Percentiles rank a stretch among this genome's conserved stretches.
Conservation (phyloP, 2,888 invertebrate genomes). For the Drosophila limbata region DNA sequence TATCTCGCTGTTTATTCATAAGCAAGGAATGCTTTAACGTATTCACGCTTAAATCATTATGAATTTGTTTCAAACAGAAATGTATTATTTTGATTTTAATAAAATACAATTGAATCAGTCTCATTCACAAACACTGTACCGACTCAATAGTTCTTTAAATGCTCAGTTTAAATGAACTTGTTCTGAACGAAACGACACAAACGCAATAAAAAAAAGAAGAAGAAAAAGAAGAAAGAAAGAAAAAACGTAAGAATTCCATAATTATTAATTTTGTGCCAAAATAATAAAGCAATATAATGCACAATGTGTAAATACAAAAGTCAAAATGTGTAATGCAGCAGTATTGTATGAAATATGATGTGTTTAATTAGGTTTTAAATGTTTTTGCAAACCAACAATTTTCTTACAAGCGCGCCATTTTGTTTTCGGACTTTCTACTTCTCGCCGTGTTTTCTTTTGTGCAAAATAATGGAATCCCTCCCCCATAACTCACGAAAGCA, state of each 20-base stretch:
- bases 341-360: slow-evolving; percentile 19
- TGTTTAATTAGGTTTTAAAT: slow-evolving; percentile 13
- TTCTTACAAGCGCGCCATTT: slow-evolving; percentile 73
- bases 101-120: background rate
- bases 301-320: slow-evolving; percentile 29
- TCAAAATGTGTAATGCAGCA: slow-evolving; percentile 22
- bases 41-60: too few relatives aligned
- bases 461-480: slow-evolving; percentile 60
- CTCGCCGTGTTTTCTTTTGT: slow-evolving; percentile 70
- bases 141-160: background rate
- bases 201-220: slow-evolving; percentile 50
- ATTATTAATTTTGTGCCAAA: slow-evolving; percentile 48
- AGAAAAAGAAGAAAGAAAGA: slow-evolving; percentile 61
- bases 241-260: slow-evolving; percentile 70
- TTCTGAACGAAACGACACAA: slow-evolving; percentile 14
- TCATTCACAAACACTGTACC: background rate
- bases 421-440: slow-evolving; percentile 73
- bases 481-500: slow-evolving; percentile 20
- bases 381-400: slow-evolving; percentile 60
- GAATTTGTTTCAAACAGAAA: too few relatives aligned
- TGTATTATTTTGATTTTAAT: too few relatives aligned
- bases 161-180: slow-evolving; percentile 7
- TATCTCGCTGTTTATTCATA: too few relatives aligned
- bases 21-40: too few relatives aligned
- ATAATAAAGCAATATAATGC: slow-evolving; percentile 37